Base-by-base conservation (phyloP, 2,113 vertebrate species). In the Struthidea cinerea region DNA sequence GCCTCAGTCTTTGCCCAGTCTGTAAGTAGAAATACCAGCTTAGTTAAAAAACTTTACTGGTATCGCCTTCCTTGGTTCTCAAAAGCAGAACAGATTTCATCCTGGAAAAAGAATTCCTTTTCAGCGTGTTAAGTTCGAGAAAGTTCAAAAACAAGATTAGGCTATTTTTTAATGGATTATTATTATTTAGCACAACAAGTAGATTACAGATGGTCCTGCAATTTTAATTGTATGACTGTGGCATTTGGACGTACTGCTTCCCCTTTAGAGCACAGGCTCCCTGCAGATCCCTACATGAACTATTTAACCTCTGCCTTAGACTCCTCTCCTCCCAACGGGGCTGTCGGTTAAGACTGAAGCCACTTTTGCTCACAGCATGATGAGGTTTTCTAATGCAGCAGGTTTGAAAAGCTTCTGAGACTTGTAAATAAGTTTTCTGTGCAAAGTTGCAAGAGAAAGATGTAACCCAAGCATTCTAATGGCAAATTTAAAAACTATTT, bases 101-200 rank as follows among this genome's bases (percentile, higher is more conserved):
- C 11, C 49, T 47, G 37, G 49, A 73, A 87, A 50, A 78, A 74
- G 0, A 49, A 46, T 28, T 50, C 21, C 50, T 61, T 64, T 84
- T 19, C 56, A 42, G 17, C 4, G 0, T 19, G 35, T 44, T 19
- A 61, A 69, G 26, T 50, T 75, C 0, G 0, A 8, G 14, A 49
- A 30, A 24, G n/a, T 77, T 89, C 64, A 90, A 75, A 63, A 81
- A 0, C 15, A 78, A 86, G 24, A 63, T 28, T 4, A 59, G 24
- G 52, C 4, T 5, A 26, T 33, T 92, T 91, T 55, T 26, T 20
- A 75, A 81, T 22, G 5, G 9, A 26, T 75, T 14, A 57, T 46
- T 65, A 24, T 49, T 87, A 63, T 64, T 87, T 82, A 93, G n/a
- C 41, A 76, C 1, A 12, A 76, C 32, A 64, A 53, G 23, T 30